These are phyloP conservation scores for Polydrusus pterygomalis DNA, from an alignment of 2,888 invertebrate genomes.

Conservation along the genomic window DNA sequence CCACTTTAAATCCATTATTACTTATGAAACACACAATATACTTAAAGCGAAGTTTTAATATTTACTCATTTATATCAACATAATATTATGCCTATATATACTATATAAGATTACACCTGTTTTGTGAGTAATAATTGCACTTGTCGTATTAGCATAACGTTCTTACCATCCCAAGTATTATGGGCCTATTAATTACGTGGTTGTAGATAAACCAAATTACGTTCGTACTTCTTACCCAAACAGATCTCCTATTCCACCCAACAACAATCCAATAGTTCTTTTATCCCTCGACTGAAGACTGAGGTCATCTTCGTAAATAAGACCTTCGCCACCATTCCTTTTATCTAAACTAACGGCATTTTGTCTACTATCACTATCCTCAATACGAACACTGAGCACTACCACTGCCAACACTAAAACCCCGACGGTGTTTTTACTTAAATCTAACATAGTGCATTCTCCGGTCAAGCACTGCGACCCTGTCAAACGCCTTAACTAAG, in stretches of 20 bases:
- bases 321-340: constrained; percentile 28
- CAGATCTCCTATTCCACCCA: constrained; percentile 68
- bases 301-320: constrained; percentile 34
- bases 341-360: constrained; percentile 22
- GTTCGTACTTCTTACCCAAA: constrained; percentile 66
- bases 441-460: constrained; percentile 62
- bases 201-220: too few species aligned
- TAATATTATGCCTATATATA: too few species aligned
- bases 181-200: too few species aligned
- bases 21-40: too few species aligned
- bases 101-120: too few species aligned
- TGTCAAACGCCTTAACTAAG: constrained; percentile 3
- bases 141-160: too few species aligned
- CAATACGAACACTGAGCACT: constrained; percentile 44
- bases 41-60: too few species aligned
- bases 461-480: constrained; percentile 27
- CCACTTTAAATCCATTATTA: too few species aligned
- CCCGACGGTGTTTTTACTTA: constrained; percentile 55
- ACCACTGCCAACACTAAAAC: constrained; percentile 53
- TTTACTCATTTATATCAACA: too few species aligned
- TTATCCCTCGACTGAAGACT: constrained; percentile 60
- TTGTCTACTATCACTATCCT: constrained; percentile 26
- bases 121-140: too few species aligned
- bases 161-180: too few species aligned
- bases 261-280: constrained; percentile 68